Percentiles rank a stretch among this genome's conserved stretches.
These are phyloP conservation scores for Lacanobia wlatinum DNA, from an alignment of 2,888 invertebrate genomes.

Conservation along the genomic window DNA sequence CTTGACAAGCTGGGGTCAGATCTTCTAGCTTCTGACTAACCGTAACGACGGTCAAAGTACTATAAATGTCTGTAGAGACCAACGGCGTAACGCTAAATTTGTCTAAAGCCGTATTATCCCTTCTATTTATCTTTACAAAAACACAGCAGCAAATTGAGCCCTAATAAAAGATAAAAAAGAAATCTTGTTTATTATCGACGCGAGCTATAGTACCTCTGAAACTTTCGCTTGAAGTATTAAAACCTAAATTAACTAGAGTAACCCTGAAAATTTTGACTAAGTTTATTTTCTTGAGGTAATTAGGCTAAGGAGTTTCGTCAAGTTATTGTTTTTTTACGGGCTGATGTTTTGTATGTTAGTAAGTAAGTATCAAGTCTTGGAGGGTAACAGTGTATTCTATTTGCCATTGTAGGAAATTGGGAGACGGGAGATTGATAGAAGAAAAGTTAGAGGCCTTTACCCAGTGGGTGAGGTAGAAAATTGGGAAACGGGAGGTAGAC, in stretches of 20 bases:
- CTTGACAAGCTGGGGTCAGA: no score
- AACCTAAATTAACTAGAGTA: slow-evolving; percentile 10
- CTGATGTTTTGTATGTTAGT: not conserved
- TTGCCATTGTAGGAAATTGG: no score
- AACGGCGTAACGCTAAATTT: not conserved
- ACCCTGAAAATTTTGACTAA: not conserved
- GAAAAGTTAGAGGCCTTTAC: no score
- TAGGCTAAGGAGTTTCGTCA: not conserved
- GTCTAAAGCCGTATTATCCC: not conserved
- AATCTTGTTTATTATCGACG: slow-evolving; percentile 11
- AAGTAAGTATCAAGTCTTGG: not conserved
- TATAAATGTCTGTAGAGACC: no score
- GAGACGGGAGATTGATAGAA: no score
- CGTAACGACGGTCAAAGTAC: no score
- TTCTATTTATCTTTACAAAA: slow-evolving; percentile 1
- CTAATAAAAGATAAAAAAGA: not conserved
- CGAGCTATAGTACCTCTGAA: not conserved
- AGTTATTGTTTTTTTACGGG: slow-evolving; percentile 2
- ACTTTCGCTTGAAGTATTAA: slow-evolving; percentile 10
- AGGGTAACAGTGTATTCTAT: not conserved
- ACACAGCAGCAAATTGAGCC: slow-evolving; percentile 1
- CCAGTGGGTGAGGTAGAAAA: no score
- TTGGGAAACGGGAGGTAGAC: no score
- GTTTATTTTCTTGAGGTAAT: slow-evolving; percentile 18
- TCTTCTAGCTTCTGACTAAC: no score